These are phyloP conservation scores for Plumapathes pennacea DNA, from an alignment of 92 coral and sea anemone genomes.

Conservation along the genomic window DNA sequence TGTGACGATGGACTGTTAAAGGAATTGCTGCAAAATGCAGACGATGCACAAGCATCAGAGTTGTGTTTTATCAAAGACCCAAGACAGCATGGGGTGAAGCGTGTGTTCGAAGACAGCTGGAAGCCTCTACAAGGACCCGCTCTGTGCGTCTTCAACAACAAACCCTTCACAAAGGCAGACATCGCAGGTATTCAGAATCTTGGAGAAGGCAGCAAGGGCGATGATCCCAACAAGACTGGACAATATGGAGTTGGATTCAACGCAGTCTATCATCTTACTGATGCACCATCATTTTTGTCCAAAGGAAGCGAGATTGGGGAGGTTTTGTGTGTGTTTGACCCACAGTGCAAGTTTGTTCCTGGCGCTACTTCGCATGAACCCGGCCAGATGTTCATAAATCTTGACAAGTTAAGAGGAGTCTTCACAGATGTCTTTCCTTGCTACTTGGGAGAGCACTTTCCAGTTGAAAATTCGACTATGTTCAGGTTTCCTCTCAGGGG, in stretches of 20 bases:
- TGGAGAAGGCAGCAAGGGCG: conserved; percentile 84
- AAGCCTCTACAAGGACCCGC: conserved; percentile 88
- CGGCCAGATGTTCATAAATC: conserved; percentile 48
- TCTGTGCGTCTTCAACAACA: conserved; percentile 79
- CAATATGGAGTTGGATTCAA: conserved; percentile 94
- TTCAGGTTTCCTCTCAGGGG: conserved; percentile 77
- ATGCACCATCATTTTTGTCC: conserved; percentile 76
- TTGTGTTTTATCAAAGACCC: conserved; percentile 74
- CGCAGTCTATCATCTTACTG: conserved; percentile 88
- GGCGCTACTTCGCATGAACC: conserved; percentile 59
- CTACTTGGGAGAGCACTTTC: conserved; percentile 56
- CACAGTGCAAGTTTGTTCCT: conserved; percentile 65
- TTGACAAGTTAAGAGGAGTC: conserved; percentile 13
- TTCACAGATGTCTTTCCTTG: conserved; percentile 69
- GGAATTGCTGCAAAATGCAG: conserved; percentile 81
- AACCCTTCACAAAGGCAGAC: conserved; percentile 65
- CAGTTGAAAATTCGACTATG: conserved; percentile 56
- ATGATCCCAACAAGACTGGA: conserved; percentile 90
- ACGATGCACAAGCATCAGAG: conserved; percentile 73
- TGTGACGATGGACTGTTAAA: conserved; percentile 58
- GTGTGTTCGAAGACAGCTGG: conserved; percentile 69
- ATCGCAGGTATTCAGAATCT: conserved; percentile 79
- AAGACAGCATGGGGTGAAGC: conserved; percentile 37
- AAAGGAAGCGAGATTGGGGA: conserved; percentile 73
- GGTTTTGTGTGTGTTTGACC: conserved; percentile 81